Conservation (phyloP, 2,888 invertebrate species). For the Caenorhabditis sinica region DNA sequence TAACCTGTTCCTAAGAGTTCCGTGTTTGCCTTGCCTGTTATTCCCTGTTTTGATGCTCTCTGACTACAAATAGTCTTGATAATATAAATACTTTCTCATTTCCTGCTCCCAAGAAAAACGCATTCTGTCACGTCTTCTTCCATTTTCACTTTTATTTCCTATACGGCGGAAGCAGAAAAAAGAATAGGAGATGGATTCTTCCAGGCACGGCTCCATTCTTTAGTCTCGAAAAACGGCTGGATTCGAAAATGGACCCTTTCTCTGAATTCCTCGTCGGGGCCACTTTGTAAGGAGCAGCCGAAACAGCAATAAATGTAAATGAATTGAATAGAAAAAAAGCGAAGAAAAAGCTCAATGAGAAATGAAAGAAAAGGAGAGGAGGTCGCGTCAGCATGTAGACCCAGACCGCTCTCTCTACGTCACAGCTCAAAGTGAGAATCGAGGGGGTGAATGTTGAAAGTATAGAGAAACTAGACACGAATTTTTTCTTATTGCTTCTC, state of each 20-base stretch:
- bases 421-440: constrained; percentile 63
- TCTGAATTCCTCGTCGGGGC: constrained; percentile 2
- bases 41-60: constrained; percentile 1
- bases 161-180: not conserved
- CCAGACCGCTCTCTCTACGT: constrained; percentile 68
- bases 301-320: constrained; percentile 56
- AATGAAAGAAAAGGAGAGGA: constrained; percentile 11
- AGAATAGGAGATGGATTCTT: constrained; percentile 13
- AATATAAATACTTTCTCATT: constrained; percentile 23
- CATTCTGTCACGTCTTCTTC: constrained; percentile 50
- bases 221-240: constrained; percentile 45
- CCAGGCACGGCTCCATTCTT: constrained; percentile 15
- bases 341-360: constrained; percentile 49
- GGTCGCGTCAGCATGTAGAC: constrained; percentile 61
- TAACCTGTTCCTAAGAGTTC: constrained; percentile 5
- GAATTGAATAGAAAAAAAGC: constrained; percentile 57
- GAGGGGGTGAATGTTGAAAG: constrained; percentile 55
- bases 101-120: constrained; percentile 30
- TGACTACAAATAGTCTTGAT: not conserved
- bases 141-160: constrained; percentile 17
- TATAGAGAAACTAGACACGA: constrained; percentile 36
- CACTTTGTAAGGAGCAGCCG: constrained; percentile 26
- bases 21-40: not conserved
- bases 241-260: constrained; percentile 6
- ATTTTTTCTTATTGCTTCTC: constrained; percentile 25